Percentiles rank a stretch among this genome's conserved stretches.
Conservation (phyloP, 2,113 vertebrate species). For the Rhinogobius similis region DNA sequence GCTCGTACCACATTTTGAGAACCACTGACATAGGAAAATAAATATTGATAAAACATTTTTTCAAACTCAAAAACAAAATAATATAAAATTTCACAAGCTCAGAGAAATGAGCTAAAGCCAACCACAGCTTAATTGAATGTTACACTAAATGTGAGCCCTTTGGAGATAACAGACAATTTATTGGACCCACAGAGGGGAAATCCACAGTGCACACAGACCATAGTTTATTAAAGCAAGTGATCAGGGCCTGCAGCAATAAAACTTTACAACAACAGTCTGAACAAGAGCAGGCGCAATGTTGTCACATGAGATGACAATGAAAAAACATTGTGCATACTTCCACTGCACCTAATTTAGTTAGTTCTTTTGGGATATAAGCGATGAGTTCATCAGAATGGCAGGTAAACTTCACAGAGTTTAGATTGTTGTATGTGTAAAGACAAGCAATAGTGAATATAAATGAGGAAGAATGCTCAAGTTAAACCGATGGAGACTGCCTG, state of each 20-base stretch:
- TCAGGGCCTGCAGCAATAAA: neutral
- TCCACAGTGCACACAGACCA: neutral
- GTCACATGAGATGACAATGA: constrained; percentile 1
- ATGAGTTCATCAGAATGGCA: neutral
- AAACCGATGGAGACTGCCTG: neutral
- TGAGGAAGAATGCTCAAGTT: neutral
- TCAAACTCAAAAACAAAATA: neutral
- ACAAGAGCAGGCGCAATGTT: constrained; percentile 4
- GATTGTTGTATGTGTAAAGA: neutral
- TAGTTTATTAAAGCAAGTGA: constrained; percentile 4
- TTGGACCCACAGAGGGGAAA: neutral
- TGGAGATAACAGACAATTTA: constrained; percentile 2
- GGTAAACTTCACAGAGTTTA: neutral
- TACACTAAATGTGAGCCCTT: constrained; percentile 3
- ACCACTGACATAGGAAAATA: no score
- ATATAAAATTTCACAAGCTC: constrained; percentile 18
- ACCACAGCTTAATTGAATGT: constrained; percentile 3
- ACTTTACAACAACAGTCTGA: neutral
- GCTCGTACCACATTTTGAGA: no score
- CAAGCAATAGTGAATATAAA: neutral
- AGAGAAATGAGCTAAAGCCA: neutral
- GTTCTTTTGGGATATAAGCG: neutral
- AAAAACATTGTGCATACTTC: neutral
- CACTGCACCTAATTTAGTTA: neutral
- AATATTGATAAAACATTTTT: no score